Evolutionary conservation across 2,888 invertebrate species (phyloP).

Genomic region (Portevinia maculata): DNA sequence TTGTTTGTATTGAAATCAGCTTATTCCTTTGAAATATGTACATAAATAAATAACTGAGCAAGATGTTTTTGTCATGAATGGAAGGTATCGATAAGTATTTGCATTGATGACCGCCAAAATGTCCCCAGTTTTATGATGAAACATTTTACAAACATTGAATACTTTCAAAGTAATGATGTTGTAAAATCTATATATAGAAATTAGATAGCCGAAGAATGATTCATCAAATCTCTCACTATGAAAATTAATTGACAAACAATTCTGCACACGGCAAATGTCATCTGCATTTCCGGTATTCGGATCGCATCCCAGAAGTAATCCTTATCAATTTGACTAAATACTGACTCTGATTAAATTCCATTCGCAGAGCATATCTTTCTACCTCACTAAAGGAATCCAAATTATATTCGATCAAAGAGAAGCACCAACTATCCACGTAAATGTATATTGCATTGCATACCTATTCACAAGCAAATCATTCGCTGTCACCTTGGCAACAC

Average conservation of each 20-base stretch:
- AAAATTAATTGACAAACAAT: slow-evolving; percentile 47
- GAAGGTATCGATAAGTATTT: too few relatives aligned
- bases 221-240: slow-evolving; percentile 23
- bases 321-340: slow-evolving; percentile 39
- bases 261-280: slow-evolving; percentile 30
- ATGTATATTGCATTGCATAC: neutral
- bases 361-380: slow-evolving; percentile 4
- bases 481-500: slow-evolving; percentile 60
- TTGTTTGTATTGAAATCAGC: too few relatives aligned
- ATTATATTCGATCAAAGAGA: slow-evolving; percentile 66
- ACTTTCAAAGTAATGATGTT: too few relatives aligned
- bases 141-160: too few relatives aligned
- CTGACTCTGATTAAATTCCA: slow-evolving; percentile 59
- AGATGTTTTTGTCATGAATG: too few relatives aligned
- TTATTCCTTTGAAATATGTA: too few relatives aligned
- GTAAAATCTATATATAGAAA: neutral
- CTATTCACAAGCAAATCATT: slow-evolving; percentile 32
- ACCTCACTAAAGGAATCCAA: slow-evolving; percentile 36
- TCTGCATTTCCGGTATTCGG: slow-evolving; percentile 16
- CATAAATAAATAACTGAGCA: too few relatives aligned
- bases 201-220: slow-evolving; percentile 38
- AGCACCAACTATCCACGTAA: slow-evolving; percentile 47
- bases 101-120: too few relatives aligned
- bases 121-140: too few relatives aligned
- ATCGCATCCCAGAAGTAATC: slow-evolving; percentile 15